phyloP scores from a whole-genome alignment of 30 jellyfish, hydroid and myxozoan genomes.

The Catostylus mosaicus region DNA sequence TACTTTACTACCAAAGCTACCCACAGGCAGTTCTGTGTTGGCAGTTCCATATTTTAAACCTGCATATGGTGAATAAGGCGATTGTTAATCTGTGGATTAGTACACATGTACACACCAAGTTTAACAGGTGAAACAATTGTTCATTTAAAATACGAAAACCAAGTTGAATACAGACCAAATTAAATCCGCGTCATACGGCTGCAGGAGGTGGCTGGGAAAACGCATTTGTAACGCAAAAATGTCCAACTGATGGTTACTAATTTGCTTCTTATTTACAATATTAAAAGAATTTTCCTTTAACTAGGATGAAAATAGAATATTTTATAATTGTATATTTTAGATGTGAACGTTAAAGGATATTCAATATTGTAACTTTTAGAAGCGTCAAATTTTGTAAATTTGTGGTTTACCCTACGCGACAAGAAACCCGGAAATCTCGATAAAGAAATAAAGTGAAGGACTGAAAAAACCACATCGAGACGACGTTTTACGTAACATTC shows the following conservation, averaged over 20 bases:
- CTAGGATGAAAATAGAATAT: too few relatives aligned
- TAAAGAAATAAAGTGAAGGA: too few relatives aligned
- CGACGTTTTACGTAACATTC: too few relatives aligned
- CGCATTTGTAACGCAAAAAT: not conserved
- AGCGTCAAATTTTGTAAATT: too few relatives aligned
- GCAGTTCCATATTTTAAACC: not conserved
- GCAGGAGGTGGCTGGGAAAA: not conserved
- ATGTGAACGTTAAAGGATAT: too few relatives aligned
- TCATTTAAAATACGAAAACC: not conserved
- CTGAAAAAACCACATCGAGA: not conserved
- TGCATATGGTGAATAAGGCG: not conserved
- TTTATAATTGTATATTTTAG: too few relatives aligned
- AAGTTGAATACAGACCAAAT: not conserved
- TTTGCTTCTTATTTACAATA: too few relatives aligned
- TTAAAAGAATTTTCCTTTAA: too few relatives aligned
- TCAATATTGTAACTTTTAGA: too few relatives aligned
- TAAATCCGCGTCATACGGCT: not conserved
- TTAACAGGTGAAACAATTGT: conserved; percentile 5
- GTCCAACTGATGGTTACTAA: not conserved
- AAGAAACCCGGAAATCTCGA: not conserved
- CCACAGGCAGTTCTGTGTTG: not conserved
- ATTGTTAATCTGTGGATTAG: not conserved
- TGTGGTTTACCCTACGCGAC: not conserved
- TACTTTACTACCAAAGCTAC: too few relatives aligned
- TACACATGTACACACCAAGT: not conserved